phyloP scores from a whole-genome alignment of 1,140 invertebrate genomes.

The Zaprionus inermis region DNA sequence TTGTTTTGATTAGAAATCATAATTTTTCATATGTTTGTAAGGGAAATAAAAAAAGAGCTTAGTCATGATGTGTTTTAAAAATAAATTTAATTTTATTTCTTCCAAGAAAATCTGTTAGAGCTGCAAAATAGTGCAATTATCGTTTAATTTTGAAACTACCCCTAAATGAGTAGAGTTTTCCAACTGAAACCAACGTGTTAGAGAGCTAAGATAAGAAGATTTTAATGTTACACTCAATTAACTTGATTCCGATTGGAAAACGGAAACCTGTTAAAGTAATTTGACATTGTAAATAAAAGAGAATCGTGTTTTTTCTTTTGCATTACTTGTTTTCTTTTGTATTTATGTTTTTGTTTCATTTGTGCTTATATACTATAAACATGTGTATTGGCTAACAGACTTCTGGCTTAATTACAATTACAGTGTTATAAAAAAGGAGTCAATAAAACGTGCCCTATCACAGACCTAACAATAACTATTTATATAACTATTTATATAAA shows the following conservation, averaged over 20 bases:
- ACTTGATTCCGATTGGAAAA: constrained; percentile 14
- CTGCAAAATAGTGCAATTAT: no score
- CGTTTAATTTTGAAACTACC: no score
- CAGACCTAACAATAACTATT: constrained; percentile 64
- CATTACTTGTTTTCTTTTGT: constrained; percentile 37
- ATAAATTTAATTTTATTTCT: no score
- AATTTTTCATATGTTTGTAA: no score
- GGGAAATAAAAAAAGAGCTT: no score
- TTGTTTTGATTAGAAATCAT: no score
- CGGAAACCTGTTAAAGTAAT: neutral
- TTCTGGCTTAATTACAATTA: constrained; percentile 59
- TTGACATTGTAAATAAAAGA: constrained; percentile 32
- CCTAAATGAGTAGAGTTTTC: no score
- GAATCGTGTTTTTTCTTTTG: constrained; percentile 29
- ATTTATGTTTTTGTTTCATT: constrained; percentile 33
- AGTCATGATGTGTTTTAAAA: no score
- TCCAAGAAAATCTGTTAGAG: no score
- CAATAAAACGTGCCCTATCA: constrained; percentile 78
- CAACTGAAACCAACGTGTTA: no score
- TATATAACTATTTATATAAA: constrained; percentile 47
- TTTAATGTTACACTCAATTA: no score
- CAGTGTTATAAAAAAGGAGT: constrained; percentile 51
- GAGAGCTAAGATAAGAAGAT: no score
- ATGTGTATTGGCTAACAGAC: constrained; percentile 74
- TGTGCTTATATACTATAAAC: constrained; percentile 68